Base-by-base conservation (phyloP, 2,797 vertebrate genomes). In the Coracias cyanogaster region DNA sequence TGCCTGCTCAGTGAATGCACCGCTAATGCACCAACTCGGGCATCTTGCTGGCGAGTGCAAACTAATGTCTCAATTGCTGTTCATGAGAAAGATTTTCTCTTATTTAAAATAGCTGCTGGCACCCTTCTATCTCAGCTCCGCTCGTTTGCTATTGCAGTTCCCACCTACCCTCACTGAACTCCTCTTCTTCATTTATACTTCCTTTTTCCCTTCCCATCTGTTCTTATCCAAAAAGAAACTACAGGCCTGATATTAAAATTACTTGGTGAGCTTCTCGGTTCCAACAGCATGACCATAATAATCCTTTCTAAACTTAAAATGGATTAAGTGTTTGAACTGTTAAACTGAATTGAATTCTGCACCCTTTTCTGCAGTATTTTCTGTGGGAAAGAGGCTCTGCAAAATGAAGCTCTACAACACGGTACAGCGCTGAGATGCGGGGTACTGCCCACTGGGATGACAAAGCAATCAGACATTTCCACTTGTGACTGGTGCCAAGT, bases 121-220 rank as follows among this genome's bases (percentile, higher is more conserved):
- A 95, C 82, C 82, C 83, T 82, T 88, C 51, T 85, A 64, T 74
- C 46, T 85, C 65, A 80, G 48, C 55, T 58, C 83, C 51, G 25
- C 66, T 82, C 8, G 0, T 86, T 88, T 86, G 77, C 85, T 94
- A 93, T 95, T 91, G 80, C 93, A 88, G 72, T 48, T 97, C 90
- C 93, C 93, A 95, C 94, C 82, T 94, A 92, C 96, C 85, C 72
- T 92, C 91, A 92, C 65, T 88, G 90, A 92, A 83, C 89, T 60
- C 83, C 80, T 92, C 86, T 92, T 94, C 94, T 94, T 94, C 82
- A 37, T 90, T 78, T 96, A 71, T 85, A 88, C 73, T 95, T 94
- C 92, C 92, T 94, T 84, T 92, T 88, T 60, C 71, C 89, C 46
- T 95, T 92, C 86, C 95, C 87, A 95, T 95, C 95, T 97, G 93